Conservation (phyloP, 2,888 invertebrate species). For the Melitaea athalia region DNA sequence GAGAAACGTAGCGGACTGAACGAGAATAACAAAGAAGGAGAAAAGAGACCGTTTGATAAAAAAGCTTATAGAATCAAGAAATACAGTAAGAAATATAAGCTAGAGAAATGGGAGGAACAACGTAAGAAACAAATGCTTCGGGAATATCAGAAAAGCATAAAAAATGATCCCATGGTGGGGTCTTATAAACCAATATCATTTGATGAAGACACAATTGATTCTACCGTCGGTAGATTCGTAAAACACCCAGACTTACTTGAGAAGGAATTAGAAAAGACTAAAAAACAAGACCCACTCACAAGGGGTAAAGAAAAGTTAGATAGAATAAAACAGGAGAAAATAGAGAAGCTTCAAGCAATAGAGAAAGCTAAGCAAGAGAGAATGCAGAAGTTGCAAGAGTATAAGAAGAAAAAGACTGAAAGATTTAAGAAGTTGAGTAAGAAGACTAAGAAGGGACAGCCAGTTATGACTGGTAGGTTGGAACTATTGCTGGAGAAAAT, state of each 20-base stretch:
- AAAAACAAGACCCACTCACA: conserved; percentile 67
- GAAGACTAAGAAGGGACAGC: conserved; percentile 91
- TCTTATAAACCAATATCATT: conserved; percentile 77
- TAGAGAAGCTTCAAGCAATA: conserved; percentile 72
- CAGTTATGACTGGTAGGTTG: conserved; percentile 91
- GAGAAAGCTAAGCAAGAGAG: conserved; percentile 80
- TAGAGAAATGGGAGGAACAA: conserved; percentile 86
- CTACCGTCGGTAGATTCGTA: conserved; percentile 63
- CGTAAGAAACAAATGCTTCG: conserved; percentile 82
- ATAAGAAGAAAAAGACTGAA: conserved; percentile 86
- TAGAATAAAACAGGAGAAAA: conserved; percentile 81
- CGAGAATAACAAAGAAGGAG: conserved; percentile 37
- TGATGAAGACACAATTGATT: conserved; percentile 71
- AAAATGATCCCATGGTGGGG: conserved; percentile 68
- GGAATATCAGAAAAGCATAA: conserved; percentile 81
- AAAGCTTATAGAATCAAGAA: conserved; percentile 85
- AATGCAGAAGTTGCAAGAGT: conserved; percentile 84
- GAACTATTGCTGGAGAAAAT: conserved; percentile 85
- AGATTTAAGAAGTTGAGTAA: conserved; percentile 88
- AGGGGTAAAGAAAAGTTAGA: conserved; percentile 81
- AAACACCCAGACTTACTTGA: conserved; percentile 70
- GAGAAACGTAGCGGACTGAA: conserved; percentile 50
- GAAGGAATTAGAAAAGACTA: conserved; percentile 45
- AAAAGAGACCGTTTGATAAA: conserved; percentile 85
- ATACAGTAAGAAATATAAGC: conserved; percentile 87